These are phyloP conservation scores for Myxocyprinus asiaticus DNA, from an alignment of 2,113 vertebrate genomes.

Conservation along the genomic window DNA sequence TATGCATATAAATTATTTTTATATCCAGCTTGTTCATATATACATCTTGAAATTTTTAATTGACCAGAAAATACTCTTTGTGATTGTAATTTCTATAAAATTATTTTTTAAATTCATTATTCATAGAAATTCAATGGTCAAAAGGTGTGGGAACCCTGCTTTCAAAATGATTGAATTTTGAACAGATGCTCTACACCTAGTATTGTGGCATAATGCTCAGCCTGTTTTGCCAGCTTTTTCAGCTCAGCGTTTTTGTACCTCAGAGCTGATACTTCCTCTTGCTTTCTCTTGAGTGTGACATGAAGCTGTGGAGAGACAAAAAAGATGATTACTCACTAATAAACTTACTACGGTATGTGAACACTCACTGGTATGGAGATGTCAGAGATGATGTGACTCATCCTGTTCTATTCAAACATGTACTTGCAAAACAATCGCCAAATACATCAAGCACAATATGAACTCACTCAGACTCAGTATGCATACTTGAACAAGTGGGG, in stretches of 20 bases:
- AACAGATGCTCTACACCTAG: conserved; percentile 75
- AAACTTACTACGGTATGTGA: background rate
- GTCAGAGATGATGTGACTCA: conserved; percentile 6
- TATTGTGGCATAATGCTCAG: conserved; percentile 74
- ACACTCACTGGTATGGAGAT: background rate
- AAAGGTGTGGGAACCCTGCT: no score
- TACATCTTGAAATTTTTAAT: no score
- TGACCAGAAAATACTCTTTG: no score
- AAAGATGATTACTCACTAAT: conserved; percentile 3
- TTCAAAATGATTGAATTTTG: no score
- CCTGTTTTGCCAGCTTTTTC: conserved; percentile 76
- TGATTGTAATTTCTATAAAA: no score
- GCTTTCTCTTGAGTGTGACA: conserved; percentile 73
- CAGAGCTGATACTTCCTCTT: conserved; percentile 75
- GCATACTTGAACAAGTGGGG: background rate
- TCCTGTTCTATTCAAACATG: background rate
- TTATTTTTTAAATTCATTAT: no score
- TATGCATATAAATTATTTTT: no score
- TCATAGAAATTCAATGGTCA: no score
- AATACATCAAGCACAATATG: no score
- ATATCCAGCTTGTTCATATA: no score
- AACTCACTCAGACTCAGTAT: background rate
- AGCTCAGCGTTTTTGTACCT: conserved; percentile 74
- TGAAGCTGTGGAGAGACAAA: conserved; percentile 68
- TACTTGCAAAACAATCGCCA: background rate